Evolutionary conservation across 30 jellyfish, hydroid and myxozoan genomes (phyloP), one percentile per base, ranked within the genome.

Genomic region (Aurelia sp.): DNA sequence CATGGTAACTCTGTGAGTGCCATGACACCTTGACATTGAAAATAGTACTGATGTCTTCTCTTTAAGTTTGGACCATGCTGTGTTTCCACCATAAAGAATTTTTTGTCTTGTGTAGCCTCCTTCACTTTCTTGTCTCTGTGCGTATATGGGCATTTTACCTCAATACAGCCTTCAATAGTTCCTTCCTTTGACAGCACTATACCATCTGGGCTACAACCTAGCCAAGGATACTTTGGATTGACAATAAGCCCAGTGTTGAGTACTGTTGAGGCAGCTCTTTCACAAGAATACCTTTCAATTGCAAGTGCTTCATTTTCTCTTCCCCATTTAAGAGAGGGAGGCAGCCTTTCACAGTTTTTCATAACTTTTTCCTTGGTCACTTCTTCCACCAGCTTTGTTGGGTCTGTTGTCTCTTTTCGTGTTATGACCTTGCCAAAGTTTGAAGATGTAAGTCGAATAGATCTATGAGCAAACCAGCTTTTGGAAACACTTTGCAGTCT

Each of bases 161-260:
- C 87, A 1, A 79, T 41, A 12, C 72, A 75, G 9, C 73, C 79
- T 18, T 63, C 78, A 15, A 50, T 15, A 15, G 20, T 44, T 19
- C 37, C 90, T 41, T 10, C 52, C 13, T 21, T 16, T 12, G 65
- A 13, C 13, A 35, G n/a, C n/a, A n/a, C n/a, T n/a, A n/a, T n/a
- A n/a, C n/a, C 72, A 60, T 79, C 90, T 44, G 89, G 90, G 73
- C 87, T 63, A 15, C 88, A 88, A 8, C 88, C 87, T 31, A 79
- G 73, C 90, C 90, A 79, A 21, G 88, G 90, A 88, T 88, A 79
- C 20, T 12, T 22, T 11, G 81, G 92, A 57, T 82, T 76, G 7
- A 76, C 33, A n/a, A 76, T 37, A 13, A 76, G 71, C 23, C 87
- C 79, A 59, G n/a, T n/a, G n/a, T n/a, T n/a, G n/a, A n/a, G n/a